Percentiles rank a stretch among this genome's conserved stretches.
These are phyloP conservation scores for Azorinus chamasolen DNA, from an alignment of 2,888 invertebrate genomes.

Conservation along the genomic window DNA sequence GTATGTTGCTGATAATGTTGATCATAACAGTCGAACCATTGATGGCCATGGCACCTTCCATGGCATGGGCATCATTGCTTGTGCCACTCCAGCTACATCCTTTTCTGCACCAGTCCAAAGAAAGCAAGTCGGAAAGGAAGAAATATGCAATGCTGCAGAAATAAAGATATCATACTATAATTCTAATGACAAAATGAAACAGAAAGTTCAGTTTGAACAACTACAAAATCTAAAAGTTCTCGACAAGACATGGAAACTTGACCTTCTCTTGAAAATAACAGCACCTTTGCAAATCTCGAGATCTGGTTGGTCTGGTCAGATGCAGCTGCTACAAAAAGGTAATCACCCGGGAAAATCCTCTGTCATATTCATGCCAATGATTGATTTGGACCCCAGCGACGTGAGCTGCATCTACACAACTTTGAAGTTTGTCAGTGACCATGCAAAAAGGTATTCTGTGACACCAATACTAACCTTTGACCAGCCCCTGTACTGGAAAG, in stretches of 20 bases:
- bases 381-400: constrained; percentile 56
- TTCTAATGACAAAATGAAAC: not conserved
- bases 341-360: constrained; percentile 20
- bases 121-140: constrained; percentile 6
- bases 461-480: constrained; percentile 51
- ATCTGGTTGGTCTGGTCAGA: constrained; percentile 26
- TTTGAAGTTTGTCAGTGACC: constrained; percentile 29
- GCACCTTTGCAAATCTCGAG: constrained; percentile 7
- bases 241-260: constrained; percentile 10
- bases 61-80: constrained; percentile 35
- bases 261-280: constrained; percentile 25
- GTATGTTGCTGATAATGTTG: constrained; percentile 40
- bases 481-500: constrained; percentile 52
- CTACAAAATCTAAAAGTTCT: too few species aligned
- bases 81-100: constrained; percentile 26
- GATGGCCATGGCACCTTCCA: constrained; percentile 47
- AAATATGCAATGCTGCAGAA: constrained; percentile 27
- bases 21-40: constrained; percentile 35
- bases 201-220: too few species aligned
- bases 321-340: constrained; percentile 30
- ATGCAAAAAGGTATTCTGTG: constrained; percentile 16
- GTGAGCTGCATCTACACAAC: constrained; percentile 58
- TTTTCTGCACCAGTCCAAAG: constrained; percentile 8
- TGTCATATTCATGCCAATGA: constrained; percentile 53
- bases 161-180: constrained; percentile 17